A percentile compares a stretch with the other conserved stretches of the same genome.
Conservation (phyloP, 2,888 invertebrate genomes). For the Epsilonema sp. region DNA sequence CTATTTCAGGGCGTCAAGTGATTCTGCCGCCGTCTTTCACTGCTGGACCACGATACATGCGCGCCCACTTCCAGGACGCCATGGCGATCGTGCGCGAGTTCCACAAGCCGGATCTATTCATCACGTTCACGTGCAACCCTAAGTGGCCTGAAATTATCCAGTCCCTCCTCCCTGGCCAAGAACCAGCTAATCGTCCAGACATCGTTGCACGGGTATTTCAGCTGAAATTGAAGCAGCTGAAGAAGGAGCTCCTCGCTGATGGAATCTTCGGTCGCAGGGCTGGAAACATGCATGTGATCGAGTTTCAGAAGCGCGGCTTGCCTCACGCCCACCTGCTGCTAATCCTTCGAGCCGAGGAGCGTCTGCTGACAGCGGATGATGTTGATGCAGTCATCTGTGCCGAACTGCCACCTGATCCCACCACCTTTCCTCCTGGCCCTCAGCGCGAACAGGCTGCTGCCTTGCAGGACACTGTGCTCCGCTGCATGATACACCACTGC, state of each 20-base stretch:
- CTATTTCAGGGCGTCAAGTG: constrained; percentile 2
- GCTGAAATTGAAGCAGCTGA: constrained; percentile 15
- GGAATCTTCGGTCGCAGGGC: constrained; percentile 14
- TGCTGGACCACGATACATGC: constrained; percentile 28
- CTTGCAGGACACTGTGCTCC: background rate
- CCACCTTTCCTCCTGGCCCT: background rate
- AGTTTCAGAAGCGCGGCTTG: constrained; percentile 26
- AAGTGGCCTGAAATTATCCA: constrained; percentile 21
- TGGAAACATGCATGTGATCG: constrained; percentile 16
- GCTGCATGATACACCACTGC: background rate
- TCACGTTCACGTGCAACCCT: constrained; percentile 27
- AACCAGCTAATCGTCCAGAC: constrained; percentile 17
- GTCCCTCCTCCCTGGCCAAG: constrained; percentile 13
- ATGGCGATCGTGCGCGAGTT: constrained; percentile 17
- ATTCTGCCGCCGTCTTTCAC: constrained; percentile 19
- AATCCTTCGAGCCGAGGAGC: constrained; percentile 9
- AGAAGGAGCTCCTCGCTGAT: constrained; percentile 13
- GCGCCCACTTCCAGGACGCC: constrained; percentile 16
- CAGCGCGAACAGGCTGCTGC: background rate
- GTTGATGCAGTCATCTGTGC: constrained; percentile 27
- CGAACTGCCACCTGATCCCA: constrained; percentile 20
- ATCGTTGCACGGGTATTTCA: constrained; percentile 17
- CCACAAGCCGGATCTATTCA: constrained; percentile 19
- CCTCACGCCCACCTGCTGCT: constrained; percentile 20
- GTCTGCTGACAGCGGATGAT: constrained; percentile 11